Percentiles rank a stretch among this genome's conserved stretches.
phyloP scores from a whole-genome alignment of 2,113 vertebrate species.

The Erpornis zantholeuca region DNA sequence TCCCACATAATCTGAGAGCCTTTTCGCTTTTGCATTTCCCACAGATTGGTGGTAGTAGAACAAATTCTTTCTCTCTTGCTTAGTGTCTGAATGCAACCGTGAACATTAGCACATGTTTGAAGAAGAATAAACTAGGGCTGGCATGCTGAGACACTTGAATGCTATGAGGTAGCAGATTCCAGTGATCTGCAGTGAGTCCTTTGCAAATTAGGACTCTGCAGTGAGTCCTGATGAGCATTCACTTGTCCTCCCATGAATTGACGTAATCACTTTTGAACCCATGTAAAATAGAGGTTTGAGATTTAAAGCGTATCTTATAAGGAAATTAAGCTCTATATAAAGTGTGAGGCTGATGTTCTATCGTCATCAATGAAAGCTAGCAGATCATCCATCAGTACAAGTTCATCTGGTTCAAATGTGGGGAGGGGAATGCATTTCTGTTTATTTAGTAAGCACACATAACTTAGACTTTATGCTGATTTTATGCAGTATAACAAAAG shows the following conservation, averaged over 20 bases:
- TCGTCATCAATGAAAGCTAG: not conserved
- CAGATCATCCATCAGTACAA: not conserved
- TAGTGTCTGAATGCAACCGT: not conserved
- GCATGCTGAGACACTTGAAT: not conserved
- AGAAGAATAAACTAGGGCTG: not conserved
- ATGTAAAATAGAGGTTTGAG: not conserved
- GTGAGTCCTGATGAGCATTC: rapidly evolving
- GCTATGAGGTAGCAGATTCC: not conserved
- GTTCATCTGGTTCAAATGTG: not conserved
- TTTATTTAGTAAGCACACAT: not conserved
- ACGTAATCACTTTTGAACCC: not conserved
- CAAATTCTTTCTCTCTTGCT: not conserved
- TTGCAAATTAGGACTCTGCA: no score
- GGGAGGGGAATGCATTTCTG: not conserved
- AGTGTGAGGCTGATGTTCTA: not conserved
- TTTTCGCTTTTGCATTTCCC: no score
- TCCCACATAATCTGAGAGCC: no score
- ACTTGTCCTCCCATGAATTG: not conserved
- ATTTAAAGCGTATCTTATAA: not conserved
- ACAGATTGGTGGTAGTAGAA: not conserved
- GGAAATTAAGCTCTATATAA: not conserved
- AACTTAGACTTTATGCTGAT: not conserved
- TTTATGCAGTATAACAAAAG: not conserved
- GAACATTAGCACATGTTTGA: not conserved
- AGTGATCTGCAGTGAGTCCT: not conserved